Evolutionary conservation across 1,140 invertebrate species (phyloP).

Genomic region (Micrasema longulum): DNA sequence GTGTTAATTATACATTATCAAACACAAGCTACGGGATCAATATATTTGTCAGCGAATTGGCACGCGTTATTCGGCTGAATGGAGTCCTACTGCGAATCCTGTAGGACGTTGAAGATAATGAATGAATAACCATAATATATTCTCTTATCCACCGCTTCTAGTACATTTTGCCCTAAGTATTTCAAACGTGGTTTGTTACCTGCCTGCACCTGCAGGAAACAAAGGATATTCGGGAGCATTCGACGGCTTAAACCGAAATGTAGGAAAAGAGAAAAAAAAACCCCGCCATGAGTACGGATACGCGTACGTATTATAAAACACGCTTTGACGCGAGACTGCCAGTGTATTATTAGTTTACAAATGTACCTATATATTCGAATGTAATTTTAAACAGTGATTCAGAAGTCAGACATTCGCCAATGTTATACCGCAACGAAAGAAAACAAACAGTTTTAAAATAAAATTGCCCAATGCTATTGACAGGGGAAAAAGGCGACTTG

Average conservation of each 20-base stretch:
- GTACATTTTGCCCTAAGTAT: not conserved
- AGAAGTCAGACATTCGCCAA: too few relatives aligned
- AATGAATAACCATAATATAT: constrained; percentile 10
- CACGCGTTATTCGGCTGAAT: constrained; percentile 12
- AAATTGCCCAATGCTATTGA: too few relatives aligned
- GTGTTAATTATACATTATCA: too few relatives aligned
- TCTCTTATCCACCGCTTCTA: constrained; percentile 4
- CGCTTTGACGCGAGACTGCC: too few relatives aligned
- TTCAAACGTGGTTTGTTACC: constrained; percentile 6
- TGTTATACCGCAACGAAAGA: too few relatives aligned
- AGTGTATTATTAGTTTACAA: too few relatives aligned
- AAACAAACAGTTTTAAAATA: too few relatives aligned
- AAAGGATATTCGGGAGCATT: not conserved
- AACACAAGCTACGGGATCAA: too few relatives aligned
- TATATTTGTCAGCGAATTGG: not conserved
- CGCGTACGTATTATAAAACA: too few relatives aligned
- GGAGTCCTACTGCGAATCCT: constrained; percentile 9
- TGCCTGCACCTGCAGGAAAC: constrained; percentile 20
- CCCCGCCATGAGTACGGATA: not conserved
- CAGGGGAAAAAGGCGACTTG: too few relatives aligned
- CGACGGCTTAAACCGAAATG: too few relatives aligned
- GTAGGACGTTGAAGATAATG: not conserved
- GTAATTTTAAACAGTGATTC: too few relatives aligned
- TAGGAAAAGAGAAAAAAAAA: constrained; percentile 10
- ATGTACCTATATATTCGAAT: not conserved